A percentile compares a stretch with the other conserved stretches of the same genome.
These are phyloP conservation scores for Athalia rosae DNA, from an alignment of 2,888 invertebrate species.

Conservation along the genomic window DNA sequence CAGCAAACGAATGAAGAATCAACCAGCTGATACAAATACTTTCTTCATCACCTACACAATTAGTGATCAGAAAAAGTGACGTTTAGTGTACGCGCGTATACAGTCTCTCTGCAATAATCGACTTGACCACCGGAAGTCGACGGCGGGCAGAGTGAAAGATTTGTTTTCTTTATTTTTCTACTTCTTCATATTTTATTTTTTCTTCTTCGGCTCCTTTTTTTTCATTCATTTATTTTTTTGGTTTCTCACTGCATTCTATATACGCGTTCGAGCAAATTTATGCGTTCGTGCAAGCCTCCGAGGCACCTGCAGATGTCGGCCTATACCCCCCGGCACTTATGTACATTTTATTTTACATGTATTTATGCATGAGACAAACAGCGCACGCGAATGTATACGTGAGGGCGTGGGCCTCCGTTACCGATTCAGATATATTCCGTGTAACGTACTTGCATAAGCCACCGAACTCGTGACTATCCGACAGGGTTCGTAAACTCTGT, in stretches of 20 bases:
- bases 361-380: constrained; percentile 61
- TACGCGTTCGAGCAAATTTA: constrained; percentile 50
- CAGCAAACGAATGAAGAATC: no score
- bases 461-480: neutral
- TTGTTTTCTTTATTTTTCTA: neutral
- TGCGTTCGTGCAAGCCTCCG: constrained; percentile 51
- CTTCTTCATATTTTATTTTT: neutral
- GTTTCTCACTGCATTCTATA: constrained; percentile 41
- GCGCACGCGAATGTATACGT: constrained; percentile 50
- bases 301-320: constrained; percentile 63
- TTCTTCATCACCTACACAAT: no score
- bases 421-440: constrained; percentile 58
- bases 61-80: no score
- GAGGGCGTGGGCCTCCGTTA: constrained; percentile 63
- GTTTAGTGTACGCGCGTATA: no score
- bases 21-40: no score
- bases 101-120: no score
- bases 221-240: neutral
- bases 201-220: neutral
- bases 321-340: constrained; percentile 63
- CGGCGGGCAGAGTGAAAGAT: no score
- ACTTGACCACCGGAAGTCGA: no score
- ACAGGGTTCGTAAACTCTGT: neutral
- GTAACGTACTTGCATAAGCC: neutral
- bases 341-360: constrained; percentile 54